Evolutionary conservation across 2,888 invertebrate species (phyloP).

Genomic region (Gandaritis pyraliata): DNA sequence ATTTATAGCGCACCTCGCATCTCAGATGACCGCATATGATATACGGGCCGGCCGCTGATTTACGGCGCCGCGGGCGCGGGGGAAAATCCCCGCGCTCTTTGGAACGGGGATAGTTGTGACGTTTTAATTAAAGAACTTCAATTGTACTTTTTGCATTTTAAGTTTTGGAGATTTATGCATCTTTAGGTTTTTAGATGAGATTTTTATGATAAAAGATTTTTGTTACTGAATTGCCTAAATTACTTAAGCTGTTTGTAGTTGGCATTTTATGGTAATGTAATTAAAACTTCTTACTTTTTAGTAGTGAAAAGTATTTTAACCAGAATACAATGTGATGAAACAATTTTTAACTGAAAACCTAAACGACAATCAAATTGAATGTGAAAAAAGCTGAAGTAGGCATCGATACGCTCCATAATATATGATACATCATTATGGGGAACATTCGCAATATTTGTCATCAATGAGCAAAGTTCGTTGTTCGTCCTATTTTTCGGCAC

Average conservation of each 20-base stretch:
- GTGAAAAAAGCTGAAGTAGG: constrained; percentile 19
- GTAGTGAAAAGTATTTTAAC: too few relatives aligned
- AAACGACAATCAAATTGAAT: constrained; percentile 24
- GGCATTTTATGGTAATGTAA: too few relatives aligned
- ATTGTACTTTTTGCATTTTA: constrained; percentile 23
- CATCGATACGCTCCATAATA: constrained; percentile 6
- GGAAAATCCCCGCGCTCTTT: constrained; percentile 37
- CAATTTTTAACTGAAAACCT: not conserved
- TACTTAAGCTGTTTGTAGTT: too few relatives aligned
- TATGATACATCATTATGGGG: not conserved
- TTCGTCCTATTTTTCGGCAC: constrained; percentile 3
- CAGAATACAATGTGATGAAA: too few relatives aligned
- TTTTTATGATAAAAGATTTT: not conserved
- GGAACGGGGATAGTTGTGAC: constrained; percentile 36
- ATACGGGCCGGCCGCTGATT: constrained; percentile 56
- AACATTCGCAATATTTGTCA: constrained; percentile 10
- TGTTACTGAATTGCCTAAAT: too few relatives aligned
- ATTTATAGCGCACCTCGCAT: constrained; percentile 50
- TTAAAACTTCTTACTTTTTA: too few relatives aligned
- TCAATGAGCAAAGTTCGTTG: constrained; percentile 12
- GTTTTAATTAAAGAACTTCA: constrained; percentile 44
- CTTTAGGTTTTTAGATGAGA: not conserved
- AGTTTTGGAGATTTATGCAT: constrained; percentile 25
- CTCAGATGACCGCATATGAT: constrained; percentile 56
- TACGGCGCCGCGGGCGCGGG: constrained; percentile 46